These are phyloP conservation scores for Turnix velox DNA, from an alignment of 2,113 vertebrate genomes.

Conservation along the genomic window DNA sequence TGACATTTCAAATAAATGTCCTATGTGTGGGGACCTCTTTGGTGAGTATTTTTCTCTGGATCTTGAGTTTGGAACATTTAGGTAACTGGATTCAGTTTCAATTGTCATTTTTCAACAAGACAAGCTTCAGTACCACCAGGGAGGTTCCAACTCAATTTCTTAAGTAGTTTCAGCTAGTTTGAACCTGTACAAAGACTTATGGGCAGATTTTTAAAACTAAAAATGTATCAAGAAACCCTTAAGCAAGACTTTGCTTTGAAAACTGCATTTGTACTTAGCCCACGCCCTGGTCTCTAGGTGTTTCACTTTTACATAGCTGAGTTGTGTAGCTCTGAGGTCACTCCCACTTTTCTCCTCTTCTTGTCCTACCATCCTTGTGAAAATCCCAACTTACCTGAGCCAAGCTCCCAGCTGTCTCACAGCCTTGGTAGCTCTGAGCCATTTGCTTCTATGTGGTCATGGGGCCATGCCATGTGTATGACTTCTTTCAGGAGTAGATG, in stretches of 20 bases:
- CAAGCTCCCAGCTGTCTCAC: not conserved
- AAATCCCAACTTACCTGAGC: not conserved
- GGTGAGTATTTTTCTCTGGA: not conserved
- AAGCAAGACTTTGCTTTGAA: not conserved
- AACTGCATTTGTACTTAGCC: not conserved
- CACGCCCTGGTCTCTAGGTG: not conserved
- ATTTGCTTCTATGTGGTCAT: not conserved
- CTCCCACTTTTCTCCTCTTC: not conserved
- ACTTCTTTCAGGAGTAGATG: not conserved
- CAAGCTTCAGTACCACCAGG: not conserved
- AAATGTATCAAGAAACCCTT: not conserved
- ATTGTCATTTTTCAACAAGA: not conserved
- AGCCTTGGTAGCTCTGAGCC: not conserved
- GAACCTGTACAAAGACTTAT: not conserved
- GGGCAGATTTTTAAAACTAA: not conserved
- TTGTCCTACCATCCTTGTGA: not conserved
- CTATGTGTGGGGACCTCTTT: not conserved
- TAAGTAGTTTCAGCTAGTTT: not conserved
- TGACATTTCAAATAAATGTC: not conserved
- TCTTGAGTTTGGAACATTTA: not conserved
- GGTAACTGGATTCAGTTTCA: not conserved
- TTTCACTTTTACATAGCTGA: not conserved
- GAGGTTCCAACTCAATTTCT: not conserved
- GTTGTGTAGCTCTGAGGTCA: not conserved
- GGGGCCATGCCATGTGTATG: not conserved